Base-by-base conservation (phyloP, 2,888 invertebrate genomes). In the Archips crataeganus region DNA sequence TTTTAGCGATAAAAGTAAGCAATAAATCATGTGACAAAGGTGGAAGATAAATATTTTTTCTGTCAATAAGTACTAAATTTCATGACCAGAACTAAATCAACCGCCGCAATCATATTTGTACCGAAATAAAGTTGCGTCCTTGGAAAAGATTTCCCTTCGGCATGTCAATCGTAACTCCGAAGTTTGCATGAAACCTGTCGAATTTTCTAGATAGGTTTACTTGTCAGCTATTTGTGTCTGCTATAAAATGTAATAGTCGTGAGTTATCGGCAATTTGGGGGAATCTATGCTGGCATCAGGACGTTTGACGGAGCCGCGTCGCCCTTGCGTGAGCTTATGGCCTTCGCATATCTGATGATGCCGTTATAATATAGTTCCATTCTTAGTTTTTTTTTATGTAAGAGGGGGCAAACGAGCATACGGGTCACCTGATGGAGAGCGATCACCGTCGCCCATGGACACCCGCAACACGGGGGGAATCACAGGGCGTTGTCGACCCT, bases 231-330 rank as follows among this genome's bases (percentile, higher is more conserved):
- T 68, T 49, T 68, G 57, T 39, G 62, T 63, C 36, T 11, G 57
- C 39, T 68, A 72, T 72, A 49, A 72, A 67, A 63, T 57, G 32
- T 59, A 57, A 66, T 61, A 66, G 49, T 32, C 62, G 34, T 62
- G 67, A 72, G 67, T 72, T 72, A 72, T 72, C 23, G 72, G 36
- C 57, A 57, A 67, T 68, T 63, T 47, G 67, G 36, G 36, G 51
- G 39, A 71, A 71, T 71, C 60, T 66, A 71, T 42, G 71, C 54
- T 54, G 10, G n/a, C 6, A 60, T 71, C 65, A 23, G 39, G 59
- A 39, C 49, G 49, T 71, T 71, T 65, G 59, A 59, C 49, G 9
- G 36, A 6, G 13, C 36, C 39, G 45, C 36, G 45, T n/a, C 59
- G 64, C 57, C 70, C 36, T 71, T 59, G 64, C 15, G 59, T 49